These are phyloP conservation scores for Thumatha senex DNA, from an alignment of 2,888 invertebrate species.

Conservation along the genomic window DNA sequence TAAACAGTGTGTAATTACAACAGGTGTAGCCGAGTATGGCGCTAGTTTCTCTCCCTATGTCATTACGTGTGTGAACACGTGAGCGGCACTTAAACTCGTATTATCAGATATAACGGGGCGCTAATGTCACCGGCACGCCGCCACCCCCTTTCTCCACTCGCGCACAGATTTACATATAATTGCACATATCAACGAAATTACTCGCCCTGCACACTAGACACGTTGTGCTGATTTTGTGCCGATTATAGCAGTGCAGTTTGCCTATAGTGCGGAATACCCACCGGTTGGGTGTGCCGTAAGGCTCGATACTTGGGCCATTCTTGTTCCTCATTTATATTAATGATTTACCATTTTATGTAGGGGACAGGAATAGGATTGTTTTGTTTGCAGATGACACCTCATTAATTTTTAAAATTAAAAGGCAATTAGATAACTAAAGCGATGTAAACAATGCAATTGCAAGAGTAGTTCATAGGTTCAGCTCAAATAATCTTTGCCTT, in stretches of 20 bases:
- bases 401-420: too few species aligned
- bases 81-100: conserved; percentile 53
- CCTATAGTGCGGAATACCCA: too few species aligned
- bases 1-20: conserved; percentile 2
- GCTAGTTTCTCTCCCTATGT: conserved; percentile 16
- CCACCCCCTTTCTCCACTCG: background rate
- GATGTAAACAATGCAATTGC: too few species aligned
- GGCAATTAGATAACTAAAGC: too few species aligned
- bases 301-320: too few species aligned
- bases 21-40: conserved; percentile 10
- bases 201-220: background rate
- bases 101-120: conserved; percentile 45
- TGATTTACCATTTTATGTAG: too few species aligned
- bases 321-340: too few species aligned
- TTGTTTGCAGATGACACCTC: too few species aligned
- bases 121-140: conserved; percentile 38
- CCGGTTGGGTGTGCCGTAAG: background rate
- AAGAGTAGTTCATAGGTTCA: too few species aligned
- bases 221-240: background rate
- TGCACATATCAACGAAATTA: conserved; percentile 21
- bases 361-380: too few species aligned
- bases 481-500: too few species aligned
- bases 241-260: too few species aligned
- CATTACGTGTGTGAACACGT: conserved; percentile 30
- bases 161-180: conserved; percentile 40